Percentiles rank a stretch among this genome's conserved stretches.
Conservation (phyloP, 2,797 vertebrate species). For the Phoxinus dragarum region DNA sequence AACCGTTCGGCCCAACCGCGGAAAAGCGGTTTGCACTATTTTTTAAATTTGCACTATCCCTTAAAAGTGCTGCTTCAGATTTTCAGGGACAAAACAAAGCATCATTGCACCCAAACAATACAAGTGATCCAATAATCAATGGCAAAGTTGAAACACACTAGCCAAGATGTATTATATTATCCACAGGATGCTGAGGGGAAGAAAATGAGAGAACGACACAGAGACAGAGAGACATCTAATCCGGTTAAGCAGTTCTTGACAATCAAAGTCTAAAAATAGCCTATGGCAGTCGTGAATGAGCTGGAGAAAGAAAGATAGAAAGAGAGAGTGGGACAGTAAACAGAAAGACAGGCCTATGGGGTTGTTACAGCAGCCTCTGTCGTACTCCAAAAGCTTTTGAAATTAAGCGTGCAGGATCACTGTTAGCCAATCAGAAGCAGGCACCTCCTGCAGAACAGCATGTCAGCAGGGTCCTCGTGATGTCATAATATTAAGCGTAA, state of each 20-base stretch:
- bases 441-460: conserved; percentile 11
- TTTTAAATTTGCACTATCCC: neutral
- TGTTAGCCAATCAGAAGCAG: conserved; percentile 40
- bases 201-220: conserved; percentile 5
- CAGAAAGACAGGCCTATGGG: conserved; percentile 4
- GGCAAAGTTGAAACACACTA: neutral
- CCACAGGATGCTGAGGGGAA: neutral
- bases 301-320: neutral
- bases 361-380: neutral
- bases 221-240: conserved; percentile 51
- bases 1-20: too few relatives aligned
- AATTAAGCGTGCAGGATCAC: conserved; percentile 35
- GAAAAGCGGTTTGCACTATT: too few relatives aligned
- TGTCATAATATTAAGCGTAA: conserved; percentile 60
- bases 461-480: conserved; percentile 44
- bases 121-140: neutral
- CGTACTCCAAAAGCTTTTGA: conserved; percentile 22
- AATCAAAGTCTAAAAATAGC: conserved; percentile 62
- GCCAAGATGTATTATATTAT: neutral
- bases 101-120: neutral
- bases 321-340: conserved; percentile 7
- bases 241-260: conserved; percentile 54
- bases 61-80: neutral
- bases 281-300: conserved; percentile 32
- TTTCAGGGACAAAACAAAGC: neutral